Evolutionary conservation across 2,113 vertebrate species (phyloP).

Genomic region (Stomatorhinus ivindoensis): DNA sequence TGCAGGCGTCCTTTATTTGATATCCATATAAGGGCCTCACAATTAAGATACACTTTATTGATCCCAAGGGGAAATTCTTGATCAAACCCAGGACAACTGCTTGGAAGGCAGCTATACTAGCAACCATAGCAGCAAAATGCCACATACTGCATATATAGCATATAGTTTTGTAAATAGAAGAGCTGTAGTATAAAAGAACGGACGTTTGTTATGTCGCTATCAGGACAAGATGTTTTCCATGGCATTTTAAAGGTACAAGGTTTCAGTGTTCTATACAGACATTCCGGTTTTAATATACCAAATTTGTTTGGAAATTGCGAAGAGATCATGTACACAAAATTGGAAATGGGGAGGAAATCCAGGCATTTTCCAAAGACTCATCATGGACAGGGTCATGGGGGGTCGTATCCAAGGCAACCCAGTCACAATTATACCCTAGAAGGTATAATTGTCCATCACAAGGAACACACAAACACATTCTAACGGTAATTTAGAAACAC

Average conservation of each 20-base stretch:
- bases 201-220: neutral
- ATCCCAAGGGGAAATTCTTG: neutral
- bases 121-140: constrained; percentile 30
- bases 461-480: neutral
- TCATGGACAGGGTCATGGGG: neutral
- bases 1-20: neutral
- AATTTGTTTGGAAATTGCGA: neutral
- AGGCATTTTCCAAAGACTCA: neutral
- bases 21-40: neutral
- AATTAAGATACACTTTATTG: neutral
- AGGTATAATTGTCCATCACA: neutral
- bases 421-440: neutral
- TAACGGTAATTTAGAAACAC: neutral
- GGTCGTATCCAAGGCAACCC: neutral
- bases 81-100: constrained; percentile 36
- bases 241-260: neutral
- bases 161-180: neutral
- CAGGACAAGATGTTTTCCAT: neutral
- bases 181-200: neutral
- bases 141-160: neutral
- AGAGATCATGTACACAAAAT: neutral
- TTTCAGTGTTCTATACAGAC: neutral
- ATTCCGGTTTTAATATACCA: neutral
- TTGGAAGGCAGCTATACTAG: constrained; percentile 37
- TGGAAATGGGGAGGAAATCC: neutral